Percentiles rank a stretch among this genome's conserved stretches.
Conservation (phyloP, 2,888 invertebrate species). For the Isoperla grammatica region DNA sequence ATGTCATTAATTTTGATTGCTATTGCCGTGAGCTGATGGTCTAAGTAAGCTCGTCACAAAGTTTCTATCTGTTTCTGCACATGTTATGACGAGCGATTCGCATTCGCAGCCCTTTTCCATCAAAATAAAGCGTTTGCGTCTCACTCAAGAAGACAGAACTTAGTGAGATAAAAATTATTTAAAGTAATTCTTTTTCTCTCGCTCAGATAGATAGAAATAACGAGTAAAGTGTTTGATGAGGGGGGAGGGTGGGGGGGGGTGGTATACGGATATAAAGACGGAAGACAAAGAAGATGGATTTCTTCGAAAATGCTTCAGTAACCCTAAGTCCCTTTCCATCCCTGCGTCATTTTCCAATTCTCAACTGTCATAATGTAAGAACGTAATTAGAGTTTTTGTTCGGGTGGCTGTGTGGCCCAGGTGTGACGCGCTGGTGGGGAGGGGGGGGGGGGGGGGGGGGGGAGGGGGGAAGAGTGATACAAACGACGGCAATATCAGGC, state of each 20-base stretch:
- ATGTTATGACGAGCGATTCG: background rate
- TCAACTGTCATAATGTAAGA: conserved; percentile 15
- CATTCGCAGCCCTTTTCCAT: background rate
- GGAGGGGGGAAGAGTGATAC: too few species aligned
- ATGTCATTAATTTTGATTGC: conserved; percentile 5
- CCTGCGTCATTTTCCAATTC: conserved; percentile 13
- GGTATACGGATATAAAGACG: conserved; percentile 15
- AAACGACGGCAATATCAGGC: conserved; percentile 5
- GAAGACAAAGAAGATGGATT: conserved; percentile 16
- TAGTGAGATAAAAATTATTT: conserved; percentile 13
- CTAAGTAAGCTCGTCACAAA: background rate
- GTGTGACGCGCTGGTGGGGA: too few species aligned
- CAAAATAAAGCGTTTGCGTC: background rate
- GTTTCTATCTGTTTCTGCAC: background rate
- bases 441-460: too few species aligned
- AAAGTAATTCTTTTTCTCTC: background rate
- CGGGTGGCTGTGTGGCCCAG: background rate
- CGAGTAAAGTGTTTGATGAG: conserved; percentile 2
- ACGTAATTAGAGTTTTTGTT: conserved; percentile 14
- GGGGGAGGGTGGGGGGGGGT: background rate
- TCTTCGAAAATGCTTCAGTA: background rate
- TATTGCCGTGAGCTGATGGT: background rate
- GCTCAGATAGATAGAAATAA: conserved; percentile 8
- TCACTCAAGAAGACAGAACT: background rate
- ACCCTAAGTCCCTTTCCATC: conserved; percentile 11